phyloP scores from a whole-genome alignment of 1,140 invertebrate species.

The Ceratosolen solmsi region DNA sequence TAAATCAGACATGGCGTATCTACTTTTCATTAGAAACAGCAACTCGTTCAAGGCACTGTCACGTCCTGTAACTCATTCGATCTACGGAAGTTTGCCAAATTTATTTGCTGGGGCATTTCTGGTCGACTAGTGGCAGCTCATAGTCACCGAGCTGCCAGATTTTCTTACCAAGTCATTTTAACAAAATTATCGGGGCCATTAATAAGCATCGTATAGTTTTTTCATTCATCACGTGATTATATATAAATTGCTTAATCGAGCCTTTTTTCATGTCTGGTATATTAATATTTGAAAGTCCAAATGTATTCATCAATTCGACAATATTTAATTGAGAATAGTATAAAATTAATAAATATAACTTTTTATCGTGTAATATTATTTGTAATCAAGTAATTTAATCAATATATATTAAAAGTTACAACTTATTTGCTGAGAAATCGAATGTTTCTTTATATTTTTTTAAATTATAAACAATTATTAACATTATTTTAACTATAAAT shows the following conservation, averaged over 20 bases:
- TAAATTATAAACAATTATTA: too few species aligned
- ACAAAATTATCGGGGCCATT: background rate
- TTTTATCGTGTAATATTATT: too few species aligned
- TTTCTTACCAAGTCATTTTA: background rate
- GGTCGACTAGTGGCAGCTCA: background rate
- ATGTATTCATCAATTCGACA: too few species aligned
- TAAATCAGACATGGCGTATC: slow-evolving; percentile 49
- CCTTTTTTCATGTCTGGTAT: background rate
- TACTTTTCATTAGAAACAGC: slow-evolving; percentile 9
- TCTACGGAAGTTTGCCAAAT: slow-evolving; percentile 40
- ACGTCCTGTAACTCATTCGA: background rate
- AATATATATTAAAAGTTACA: too few species aligned
- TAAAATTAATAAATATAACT: too few species aligned
- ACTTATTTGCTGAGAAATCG: too few species aligned
- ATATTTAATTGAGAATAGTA: too few species aligned
- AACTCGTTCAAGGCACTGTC: background rate
- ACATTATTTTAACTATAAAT: too few species aligned
- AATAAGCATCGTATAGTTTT: background rate
- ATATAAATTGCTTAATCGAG: background rate
- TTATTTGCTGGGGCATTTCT: slow-evolving; percentile 27
- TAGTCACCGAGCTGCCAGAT: slow-evolving; percentile 1
- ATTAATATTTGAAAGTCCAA: too few species aligned
- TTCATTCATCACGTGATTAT: background rate
- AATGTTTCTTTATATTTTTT: too few species aligned
- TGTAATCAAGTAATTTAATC: too few species aligned